Base-by-base conservation (phyloP, 1,140 invertebrate species). In the Lordiphosa clarofinis region DNA sequence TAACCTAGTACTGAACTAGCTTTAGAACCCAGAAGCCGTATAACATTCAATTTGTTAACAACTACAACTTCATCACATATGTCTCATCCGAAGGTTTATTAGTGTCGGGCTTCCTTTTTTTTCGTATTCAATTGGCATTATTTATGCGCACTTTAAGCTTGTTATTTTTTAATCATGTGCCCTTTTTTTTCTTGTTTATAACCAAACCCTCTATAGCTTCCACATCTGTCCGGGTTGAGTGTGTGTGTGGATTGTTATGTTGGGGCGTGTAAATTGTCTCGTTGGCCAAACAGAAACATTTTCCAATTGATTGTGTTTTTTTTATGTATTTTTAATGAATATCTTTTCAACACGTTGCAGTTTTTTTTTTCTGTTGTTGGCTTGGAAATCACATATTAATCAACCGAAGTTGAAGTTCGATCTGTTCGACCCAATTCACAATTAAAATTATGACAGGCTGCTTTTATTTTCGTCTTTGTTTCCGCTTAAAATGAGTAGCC, bases 101-200 rank as follows among this genome's bases (percentile, higher is more conserved):
- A n/a, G n/a, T n/a, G n/a, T n/a, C n/a, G n/a, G n/a, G n/a, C n/a
- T n/a, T n/a, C n/a, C n/a, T n/a, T n/a, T n/a, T n/a, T n/a, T n/a
- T n/a, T n/a, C n/a, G n/a, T n/a, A n/a, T n/a, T 15, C 15, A 15
- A 15, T 28, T 58, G 56, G 47, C 47, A 40, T 68, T 82, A 64
- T 75, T 82, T 82, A 82, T 76, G 76, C 76, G 62, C 76, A 75
- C 76, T 82, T 81, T 61, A 64, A 82, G 76, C 67, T 68, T 81
- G 76, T 82, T 81, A 76, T 81, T 81, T 81, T 81, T 82, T 76
- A 82, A 81, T 81, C 67, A 82, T 62, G 64, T 58, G 66, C 75
- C 76, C 62, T 75, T 70, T 56, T 81, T 67, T 64, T 48, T 42
- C 47, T 9, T 1, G 3, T 7, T 28, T n/a, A 7, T 19, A 13